Percentiles rank a stretch among this genome's conserved stretches.
These are phyloP conservation scores for Scatophagus argus DNA, from an alignment of 2,113 vertebrate genomes.

Conservation along the genomic window DNA sequence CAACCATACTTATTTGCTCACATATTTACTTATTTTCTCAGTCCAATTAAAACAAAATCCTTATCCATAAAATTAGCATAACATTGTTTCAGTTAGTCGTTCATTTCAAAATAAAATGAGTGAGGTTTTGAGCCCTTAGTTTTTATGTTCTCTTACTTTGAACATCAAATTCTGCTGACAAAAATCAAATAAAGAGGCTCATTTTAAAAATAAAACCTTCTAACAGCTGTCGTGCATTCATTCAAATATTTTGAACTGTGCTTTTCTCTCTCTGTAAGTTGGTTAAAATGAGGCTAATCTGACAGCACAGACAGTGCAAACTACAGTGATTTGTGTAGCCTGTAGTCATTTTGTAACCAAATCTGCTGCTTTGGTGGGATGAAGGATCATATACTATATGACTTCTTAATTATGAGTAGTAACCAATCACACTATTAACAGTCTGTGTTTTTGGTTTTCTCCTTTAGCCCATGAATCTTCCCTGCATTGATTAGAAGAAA, in stretches of 20 bases:
- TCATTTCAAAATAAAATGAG: slow-evolving; percentile 11
- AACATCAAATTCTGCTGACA: slow-evolving; percentile 38
- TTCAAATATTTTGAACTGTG: neutral
- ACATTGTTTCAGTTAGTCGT: slow-evolving; percentile 17
- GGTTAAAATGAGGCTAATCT: neutral
- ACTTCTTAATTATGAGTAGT: neutral
- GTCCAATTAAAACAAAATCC: slow-evolving; percentile 48
- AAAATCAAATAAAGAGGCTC: slow-evolving; percentile 19
- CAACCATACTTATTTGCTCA: slow-evolving; percentile 10
- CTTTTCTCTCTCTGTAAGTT: neutral
- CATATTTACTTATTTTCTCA: slow-evolving; percentile 11
- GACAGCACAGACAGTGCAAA: slow-evolving; percentile 2
- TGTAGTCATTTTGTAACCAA: neutral
- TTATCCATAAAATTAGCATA: slow-evolving; percentile 50
- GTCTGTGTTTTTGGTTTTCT: neutral
- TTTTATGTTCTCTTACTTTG: slow-evolving; percentile 41
- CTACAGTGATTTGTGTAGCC: neutral
- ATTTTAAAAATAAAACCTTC: slow-evolving; percentile 38
- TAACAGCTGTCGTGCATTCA: neutral
- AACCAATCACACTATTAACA: neutral
- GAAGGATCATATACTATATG: neutral
- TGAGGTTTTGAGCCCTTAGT: slow-evolving; percentile 19
- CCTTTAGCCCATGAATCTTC: neutral
- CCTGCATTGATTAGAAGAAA: neutral
- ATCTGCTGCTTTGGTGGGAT: neutral